Evolutionary conservation across 2,888 invertebrate species (phyloP).

Genomic region (Lasius platythorax): DNA sequence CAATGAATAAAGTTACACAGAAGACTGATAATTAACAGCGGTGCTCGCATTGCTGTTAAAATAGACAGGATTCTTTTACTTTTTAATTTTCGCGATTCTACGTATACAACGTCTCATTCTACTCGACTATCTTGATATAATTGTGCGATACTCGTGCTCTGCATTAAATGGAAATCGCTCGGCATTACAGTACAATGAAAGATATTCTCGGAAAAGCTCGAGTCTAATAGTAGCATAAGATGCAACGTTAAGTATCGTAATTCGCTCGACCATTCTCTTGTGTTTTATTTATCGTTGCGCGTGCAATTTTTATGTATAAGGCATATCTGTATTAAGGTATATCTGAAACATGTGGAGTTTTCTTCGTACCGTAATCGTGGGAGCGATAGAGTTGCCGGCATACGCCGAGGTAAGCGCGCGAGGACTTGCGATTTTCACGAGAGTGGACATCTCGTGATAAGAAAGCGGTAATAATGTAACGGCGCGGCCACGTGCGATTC

Average conservation of each 20-base stretch:
- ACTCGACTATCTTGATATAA: not conserved
- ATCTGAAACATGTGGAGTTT: constrained; percentile 7
- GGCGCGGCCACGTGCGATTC: constrained; percentile 61
- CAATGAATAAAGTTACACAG: constrained; percentile 44
- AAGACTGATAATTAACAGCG: constrained; percentile 46
- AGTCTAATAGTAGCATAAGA: not conserved
- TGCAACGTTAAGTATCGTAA: not conserved
- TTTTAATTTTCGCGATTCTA: not conserved
- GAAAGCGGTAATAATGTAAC: constrained; percentile 73
- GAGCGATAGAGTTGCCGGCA: constrained; percentile 54
- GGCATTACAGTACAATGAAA: not conserved
- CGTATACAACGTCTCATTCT: not conserved
- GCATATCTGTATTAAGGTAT: not conserved
- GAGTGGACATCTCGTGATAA: constrained; percentile 71
- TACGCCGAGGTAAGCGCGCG: constrained; percentile 26
- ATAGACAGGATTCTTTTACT: not conserved
- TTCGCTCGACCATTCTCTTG: constrained; percentile 11
- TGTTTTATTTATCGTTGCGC: constrained; percentile 24
- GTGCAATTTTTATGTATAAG: constrained; percentile 5
- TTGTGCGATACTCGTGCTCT: not conserved
- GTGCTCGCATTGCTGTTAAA: constrained; percentile 8
- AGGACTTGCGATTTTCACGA: constrained; percentile 64
- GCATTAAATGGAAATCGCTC: not conserved
- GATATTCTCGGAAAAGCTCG: not conserved
- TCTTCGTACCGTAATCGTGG: constrained; percentile 1